Conservation (phyloP, 64 coral and sea anemone genomes). For the Pocillopora damicornis region DNA sequence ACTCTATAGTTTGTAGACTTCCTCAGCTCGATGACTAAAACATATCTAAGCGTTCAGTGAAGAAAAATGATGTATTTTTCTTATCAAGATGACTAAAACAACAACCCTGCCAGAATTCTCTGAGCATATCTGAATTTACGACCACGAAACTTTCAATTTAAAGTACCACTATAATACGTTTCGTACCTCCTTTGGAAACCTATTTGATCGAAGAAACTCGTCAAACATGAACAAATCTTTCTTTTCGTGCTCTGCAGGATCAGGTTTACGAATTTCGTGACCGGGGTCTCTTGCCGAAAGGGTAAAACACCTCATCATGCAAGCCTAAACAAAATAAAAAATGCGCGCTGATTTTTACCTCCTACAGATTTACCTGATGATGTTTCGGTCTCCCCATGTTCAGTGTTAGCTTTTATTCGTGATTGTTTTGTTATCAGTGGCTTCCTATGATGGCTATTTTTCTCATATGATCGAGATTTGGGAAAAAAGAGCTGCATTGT, state of each 20-base stretch:
- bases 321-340: slow-evolving; percentile 21
- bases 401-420: not conserved
- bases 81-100: too few species aligned
- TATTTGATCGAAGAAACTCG: not conserved
- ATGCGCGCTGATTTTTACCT: not conserved
- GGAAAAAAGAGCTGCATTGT: not conserved
- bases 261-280: slow-evolving; percentile 18
- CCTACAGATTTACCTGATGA: not conserved
- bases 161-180: too few species aligned
- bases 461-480: not conserved
- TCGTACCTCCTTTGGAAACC: not conserved
- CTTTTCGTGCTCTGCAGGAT: not conserved
- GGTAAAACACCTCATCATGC: not conserved
- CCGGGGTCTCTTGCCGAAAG: not conserved
- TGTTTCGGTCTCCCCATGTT: not conserved
- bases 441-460: not conserved
- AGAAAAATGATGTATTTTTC: too few species aligned
- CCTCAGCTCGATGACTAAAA: too few species aligned
- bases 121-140: too few species aligned
- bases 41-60: too few species aligned
- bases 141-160: too few species aligned
- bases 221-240: not conserved
- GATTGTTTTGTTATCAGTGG: not conserved
- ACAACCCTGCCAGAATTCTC: too few species aligned
- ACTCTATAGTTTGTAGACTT: not conserved